Evolutionary conservation across 2,797 vertebrate species (phyloP).

Genomic region (Lerista edwardsae): DNA sequence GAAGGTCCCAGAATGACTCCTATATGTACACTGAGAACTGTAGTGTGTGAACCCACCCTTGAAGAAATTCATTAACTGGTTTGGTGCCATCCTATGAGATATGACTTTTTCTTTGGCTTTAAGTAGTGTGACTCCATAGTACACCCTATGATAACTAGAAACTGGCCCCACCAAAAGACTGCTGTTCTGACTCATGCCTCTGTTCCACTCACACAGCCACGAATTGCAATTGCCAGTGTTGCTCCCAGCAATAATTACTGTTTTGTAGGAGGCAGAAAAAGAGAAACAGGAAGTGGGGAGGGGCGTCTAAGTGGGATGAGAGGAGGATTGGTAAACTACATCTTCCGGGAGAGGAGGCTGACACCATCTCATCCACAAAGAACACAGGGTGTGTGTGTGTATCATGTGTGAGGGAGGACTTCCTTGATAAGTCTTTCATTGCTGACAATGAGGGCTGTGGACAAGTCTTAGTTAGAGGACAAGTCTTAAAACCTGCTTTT

Average conservation of each 20-base stretch:
- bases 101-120: background rate
- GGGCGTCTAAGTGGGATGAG: slow-evolving; percentile 9
- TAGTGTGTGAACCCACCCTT: background rate
- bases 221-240: slow-evolving; percentile 30
- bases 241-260: slow-evolving; percentile 56
- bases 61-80: slow-evolving; percentile 9
- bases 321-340: slow-evolving; percentile 19
- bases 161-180: slow-evolving; percentile 27
- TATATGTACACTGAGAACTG: background rate
- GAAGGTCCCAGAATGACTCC: background rate
- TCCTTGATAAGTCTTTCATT: background rate
- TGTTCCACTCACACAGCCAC: slow-evolving; percentile 22
- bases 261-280: slow-evolving; percentile 61
- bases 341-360: slow-evolving; percentile 16
- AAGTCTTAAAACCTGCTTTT: background rate
- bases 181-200: slow-evolving; percentile 55
- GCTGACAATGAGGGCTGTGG: background rate
- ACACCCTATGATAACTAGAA: slow-evolving; percentile 23
- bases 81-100: background rate
- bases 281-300: slow-evolving; percentile 51
- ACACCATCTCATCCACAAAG: slow-evolving; percentile 2
- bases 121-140: background rate
- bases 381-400: background rate
- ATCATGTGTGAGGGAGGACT: background rate
- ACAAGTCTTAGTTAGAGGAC: background rate